These are phyloP conservation scores for Ictidomys tridecemlineatus DNA, from an alignment of 2,113 vertebrate species.

Conservation along the genomic window DNA sequence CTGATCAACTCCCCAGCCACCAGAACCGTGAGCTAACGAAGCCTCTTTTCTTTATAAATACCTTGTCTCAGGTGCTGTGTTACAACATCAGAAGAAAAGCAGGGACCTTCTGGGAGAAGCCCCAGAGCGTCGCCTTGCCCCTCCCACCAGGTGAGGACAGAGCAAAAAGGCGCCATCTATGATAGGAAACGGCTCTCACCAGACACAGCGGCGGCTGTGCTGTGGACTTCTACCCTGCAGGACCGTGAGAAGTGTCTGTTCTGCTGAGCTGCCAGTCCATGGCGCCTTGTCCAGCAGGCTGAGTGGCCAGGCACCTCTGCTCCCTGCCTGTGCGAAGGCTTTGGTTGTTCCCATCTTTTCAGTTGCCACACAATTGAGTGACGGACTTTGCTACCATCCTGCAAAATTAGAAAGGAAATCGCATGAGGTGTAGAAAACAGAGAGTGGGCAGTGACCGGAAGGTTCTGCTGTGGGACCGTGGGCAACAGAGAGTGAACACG, in stretches of 20 bases:
- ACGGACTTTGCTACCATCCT: neutral
- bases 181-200: neutral
- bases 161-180: neutral
- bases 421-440: neutral
- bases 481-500: neutral
- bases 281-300: neutral
- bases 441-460: neutral
- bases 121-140: too few species aligned
- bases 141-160: fast-evolving
- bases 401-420: neutral
- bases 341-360: neutral
- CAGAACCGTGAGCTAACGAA: too few species aligned
- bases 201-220: neutral
- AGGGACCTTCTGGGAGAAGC: neutral
- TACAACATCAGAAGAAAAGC: neutral
- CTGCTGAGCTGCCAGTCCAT: too few species aligned
- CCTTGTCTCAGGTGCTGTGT: neutral
- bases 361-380: neutral
- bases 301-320: fast-evolving
- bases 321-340: neutral
- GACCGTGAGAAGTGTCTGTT: neutral
- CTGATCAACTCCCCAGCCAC: too few species aligned
- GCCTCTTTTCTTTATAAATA: neutral
- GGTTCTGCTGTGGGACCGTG: too few species aligned
- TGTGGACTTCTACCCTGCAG: neutral